Evolutionary conservation across 2,113 vertebrate genomes (phyloP), one percentile per base, ranked within the genome.

Genomic region (Takifugu bimaculatus): DNA sequence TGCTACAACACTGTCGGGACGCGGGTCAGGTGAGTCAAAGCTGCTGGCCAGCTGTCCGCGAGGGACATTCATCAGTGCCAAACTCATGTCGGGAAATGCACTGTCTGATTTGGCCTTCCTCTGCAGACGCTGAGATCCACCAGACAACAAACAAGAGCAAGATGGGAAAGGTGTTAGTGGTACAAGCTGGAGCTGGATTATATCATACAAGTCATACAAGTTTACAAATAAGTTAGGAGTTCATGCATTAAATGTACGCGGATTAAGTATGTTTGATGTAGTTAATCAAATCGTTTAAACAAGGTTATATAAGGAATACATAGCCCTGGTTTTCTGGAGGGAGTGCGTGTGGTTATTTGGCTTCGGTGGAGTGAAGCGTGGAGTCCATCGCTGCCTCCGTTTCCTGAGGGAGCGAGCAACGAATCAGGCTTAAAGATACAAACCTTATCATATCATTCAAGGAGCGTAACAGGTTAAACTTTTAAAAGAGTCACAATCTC

Each of bases 181-280:
- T 74, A 72, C 61, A 85, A 81, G 77, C 71, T 70, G 62, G 69
- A 88, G 74, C 78, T 84, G 77, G 64, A 79, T 66, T 86, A 90
- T 79, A 85, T 71, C 64, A 82, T 84, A 85, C 73, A 78, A n/a
- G 13, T 15, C 51, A 60, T 83, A 74, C 87, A 63, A 66, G 54
- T 77, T 78, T 83, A 89, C 79, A 83, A 84, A 82, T 61, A 67
- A 84, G 79, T 89, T 86, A 85, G 79, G 80, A 78, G 76, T 71
- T 77, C 90, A 91, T 91, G 91, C 89, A 88, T 76, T 90, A 91
- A 66, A 88, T 85, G 78, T 75, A 85, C 83, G 78, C 72, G 65
- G 80, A 83, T 76, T 90, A 89, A 74, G 74, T 72, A 71, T 29
- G 32, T 75, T 81, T 77, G 64, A 68, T 73, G 72, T 75, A 73